These are phyloP conservation scores for Standfussiana lucernea DNA, from an alignment of 2,888 invertebrate species.

Conservation along the genomic window DNA sequence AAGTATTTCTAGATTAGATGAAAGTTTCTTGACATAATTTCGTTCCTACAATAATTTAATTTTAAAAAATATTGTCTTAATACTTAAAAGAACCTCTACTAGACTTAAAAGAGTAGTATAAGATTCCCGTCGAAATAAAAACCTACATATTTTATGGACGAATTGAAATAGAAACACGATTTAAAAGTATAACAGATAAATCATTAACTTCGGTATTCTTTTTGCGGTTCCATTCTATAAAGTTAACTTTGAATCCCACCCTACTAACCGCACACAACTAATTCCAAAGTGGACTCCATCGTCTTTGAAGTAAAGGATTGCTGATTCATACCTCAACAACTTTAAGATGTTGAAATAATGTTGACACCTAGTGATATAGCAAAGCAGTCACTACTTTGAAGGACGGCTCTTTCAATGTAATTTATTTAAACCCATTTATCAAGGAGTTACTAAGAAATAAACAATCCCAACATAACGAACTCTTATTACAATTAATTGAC, in stretches of 20 bases:
- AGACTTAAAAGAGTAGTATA: neutral
- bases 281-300: neutral
- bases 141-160: neutral
- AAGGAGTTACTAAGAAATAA: slow-evolving; percentile 1
- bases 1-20: neutral
- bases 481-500: slow-evolving; percentile 46
- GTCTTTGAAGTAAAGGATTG: neutral
- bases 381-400: no score
- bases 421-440: neutral
- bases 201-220: neutral
- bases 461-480: slow-evolving; percentile 28
- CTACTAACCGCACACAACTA: neutral
- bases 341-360: neutral
- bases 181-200: neutral
- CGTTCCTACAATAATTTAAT: neutral
- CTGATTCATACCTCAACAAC: neutral
- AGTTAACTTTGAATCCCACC: neutral
- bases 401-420: no score
- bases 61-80: neutral
- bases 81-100: neutral
- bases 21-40: neutral
- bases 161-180: neutral
- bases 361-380: neutral
- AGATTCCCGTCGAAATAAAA: neutral
- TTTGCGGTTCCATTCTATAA: neutral